Evolutionary conservation across 1,140 invertebrate genomes (phyloP), one percentile per base, ranked within the genome.

Genomic region (Macrocentrus cingulum): DNA sequence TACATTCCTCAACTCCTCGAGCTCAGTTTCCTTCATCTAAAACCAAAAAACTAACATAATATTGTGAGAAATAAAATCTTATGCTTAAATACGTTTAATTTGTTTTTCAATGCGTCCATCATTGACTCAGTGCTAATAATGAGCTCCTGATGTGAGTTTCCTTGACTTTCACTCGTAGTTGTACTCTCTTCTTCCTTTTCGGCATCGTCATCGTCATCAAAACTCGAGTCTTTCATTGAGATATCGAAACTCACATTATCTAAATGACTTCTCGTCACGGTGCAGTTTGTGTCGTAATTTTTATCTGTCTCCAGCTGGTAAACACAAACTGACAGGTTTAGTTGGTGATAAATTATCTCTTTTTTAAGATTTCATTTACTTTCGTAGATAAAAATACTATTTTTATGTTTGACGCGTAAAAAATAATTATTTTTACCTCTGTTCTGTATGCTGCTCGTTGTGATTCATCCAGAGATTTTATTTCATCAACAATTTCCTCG

Each of bases 111-210:
- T 23, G 62, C 65, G 19, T 71, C 69, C n/a, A 72, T 70, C 50
- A 68, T 63, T 5, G 69, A 66, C 36, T 73, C 70, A n/a, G 69
- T 69, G 36, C 66, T 58, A 36, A 72, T 72, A 25, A 72, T 71
- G 13, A 62, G 62, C n/a, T n/a, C n/a, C n/a, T n/a, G n/a, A n/a
- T n/a, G n/a, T n/a, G n/a, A n/a, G n/a, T n/a, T n/a, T n/a, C n/a
- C n/a, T 56, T n/a, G n/a, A 22, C 1, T 22, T 41, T 29, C 20
- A 25, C 41, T 48, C 19, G 22, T 34, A 16, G 2, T 46, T 36
- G 19, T 19, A 42, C 32, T 15, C 42, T 32, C 11, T 9, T 23
- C 13, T 3, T 41, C 39, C 19, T 41, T 48, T 22, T 34, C 16
- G 5, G 36, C 41, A 42, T 53, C 49, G 25, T 41, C 16, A 45